A percentile compares a stretch with the other conserved stretches of the same genome.
These are phyloP conservation scores for Acleris cristana DNA, from an alignment of 2,888 invertebrate genomes.

Conservation along the genomic window DNA sequence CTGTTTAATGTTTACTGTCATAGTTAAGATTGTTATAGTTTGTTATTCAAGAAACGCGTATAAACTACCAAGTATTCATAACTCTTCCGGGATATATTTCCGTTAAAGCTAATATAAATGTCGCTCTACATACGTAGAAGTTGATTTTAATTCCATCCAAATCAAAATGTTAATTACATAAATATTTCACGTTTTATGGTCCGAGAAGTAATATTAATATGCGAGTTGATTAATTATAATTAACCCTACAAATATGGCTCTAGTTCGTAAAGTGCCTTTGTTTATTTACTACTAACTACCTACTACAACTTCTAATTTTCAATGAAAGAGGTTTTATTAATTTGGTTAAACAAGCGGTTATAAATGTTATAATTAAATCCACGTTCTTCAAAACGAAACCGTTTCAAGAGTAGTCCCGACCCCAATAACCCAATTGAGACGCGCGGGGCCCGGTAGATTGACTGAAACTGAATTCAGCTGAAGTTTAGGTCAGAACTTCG, in stretches of 20 bases:
- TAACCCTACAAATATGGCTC: not conserved
- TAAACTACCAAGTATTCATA: not conserved
- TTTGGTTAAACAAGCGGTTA: too few relatives aligned
- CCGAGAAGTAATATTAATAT: slow-evolving; percentile 8
- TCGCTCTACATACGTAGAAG: slow-evolving; percentile 2
- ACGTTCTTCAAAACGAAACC: too few relatives aligned
- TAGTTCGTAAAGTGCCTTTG: not conserved
- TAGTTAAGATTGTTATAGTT: not conserved
- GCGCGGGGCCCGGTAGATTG: not conserved
- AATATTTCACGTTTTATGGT: slow-evolving; percentile 15
- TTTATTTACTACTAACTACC: not conserved
- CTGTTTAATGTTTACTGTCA: not conserved
- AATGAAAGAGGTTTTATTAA: too few relatives aligned
- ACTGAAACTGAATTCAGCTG: not conserved
- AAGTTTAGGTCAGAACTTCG: slow-evolving; percentile 4
- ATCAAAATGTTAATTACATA: slow-evolving; percentile 19
- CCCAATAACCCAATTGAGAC: too few relatives aligned
- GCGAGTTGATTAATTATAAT: slow-evolving; percentile 10
- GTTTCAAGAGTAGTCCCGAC: too few relatives aligned
- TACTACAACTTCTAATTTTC: too few relatives aligned
- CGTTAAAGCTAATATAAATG: slow-evolving; percentile 15
- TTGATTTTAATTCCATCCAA: slow-evolving; percentile 12
- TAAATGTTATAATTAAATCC: too few relatives aligned
- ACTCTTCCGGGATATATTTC: slow-evolving; percentile 31
- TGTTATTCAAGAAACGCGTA: not conserved